These are phyloP conservation scores for Ametastegia equiseti DNA, from an alignment of 2,888 invertebrate genomes.

Conservation along the genomic window DNA sequence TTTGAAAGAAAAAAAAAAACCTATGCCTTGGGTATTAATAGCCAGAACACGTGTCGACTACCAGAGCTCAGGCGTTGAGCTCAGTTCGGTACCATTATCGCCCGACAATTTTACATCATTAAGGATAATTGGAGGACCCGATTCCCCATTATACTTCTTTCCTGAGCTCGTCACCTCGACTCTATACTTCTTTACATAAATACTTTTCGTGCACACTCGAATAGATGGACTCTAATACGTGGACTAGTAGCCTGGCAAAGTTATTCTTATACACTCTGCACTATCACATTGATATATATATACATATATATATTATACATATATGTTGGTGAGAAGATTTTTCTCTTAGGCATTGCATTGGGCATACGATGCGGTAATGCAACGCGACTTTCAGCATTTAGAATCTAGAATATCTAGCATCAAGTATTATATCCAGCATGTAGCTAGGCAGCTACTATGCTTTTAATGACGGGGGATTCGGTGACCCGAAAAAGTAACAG, in stretches of 20 bases:
- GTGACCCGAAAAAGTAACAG: constrained; percentile 27
- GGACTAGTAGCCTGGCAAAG: too few species aligned
- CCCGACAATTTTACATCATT: constrained; percentile 69
- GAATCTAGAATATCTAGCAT: too few species aligned
- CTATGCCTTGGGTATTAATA: constrained; percentile 63
- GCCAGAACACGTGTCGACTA: constrained; percentile 64
- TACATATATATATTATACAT: neutral
- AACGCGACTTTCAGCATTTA: too few species aligned
- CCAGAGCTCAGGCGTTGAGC: constrained; percentile 49
- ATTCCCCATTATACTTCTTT: constrained; percentile 51
- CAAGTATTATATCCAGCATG: too few species aligned
- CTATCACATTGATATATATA: too few species aligned
- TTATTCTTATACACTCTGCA: too few species aligned
- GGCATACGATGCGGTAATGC: neutral
- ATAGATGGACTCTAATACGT: too few species aligned
- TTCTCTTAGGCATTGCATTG: neutral
- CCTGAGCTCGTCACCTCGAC: neutral
- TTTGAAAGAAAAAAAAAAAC: neutral
- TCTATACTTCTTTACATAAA: constrained; percentile 8
- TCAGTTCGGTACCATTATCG: constrained; percentile 62
- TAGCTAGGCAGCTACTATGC: neutral
- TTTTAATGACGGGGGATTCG: constrained; percentile 23
- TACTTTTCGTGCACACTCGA: too few species aligned
- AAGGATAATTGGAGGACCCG: constrained; percentile 65
- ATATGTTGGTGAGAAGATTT: neutral